Evolutionary conservation across 2,888 invertebrate species (phyloP).

Genomic region (Leptura quadrifasciata): DNA sequence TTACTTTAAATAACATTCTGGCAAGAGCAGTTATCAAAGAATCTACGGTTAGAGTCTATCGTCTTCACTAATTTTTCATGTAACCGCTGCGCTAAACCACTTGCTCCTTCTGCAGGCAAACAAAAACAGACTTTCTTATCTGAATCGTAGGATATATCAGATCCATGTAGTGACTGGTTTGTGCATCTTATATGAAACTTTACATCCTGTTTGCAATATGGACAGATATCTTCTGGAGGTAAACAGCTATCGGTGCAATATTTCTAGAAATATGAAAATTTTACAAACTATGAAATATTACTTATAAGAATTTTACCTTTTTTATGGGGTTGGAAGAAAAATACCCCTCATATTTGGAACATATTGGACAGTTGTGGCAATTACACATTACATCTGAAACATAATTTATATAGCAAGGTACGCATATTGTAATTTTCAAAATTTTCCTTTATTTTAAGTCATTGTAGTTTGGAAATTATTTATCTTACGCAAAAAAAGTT

Average conservation of each 20-base stretch:
- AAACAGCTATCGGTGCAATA: not conserved
- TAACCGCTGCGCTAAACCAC: constrained; percentile 54
- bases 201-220: constrained; percentile 49
- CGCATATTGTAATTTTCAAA: too few relatives aligned
- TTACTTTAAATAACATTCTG: constrained; percentile 19
- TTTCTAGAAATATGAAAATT: not conserved
- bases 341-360: constrained; percentile 56
- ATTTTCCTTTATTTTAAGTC: too few relatives aligned
- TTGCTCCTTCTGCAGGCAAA: constrained; percentile 49
- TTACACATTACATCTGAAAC: constrained; percentile 36
- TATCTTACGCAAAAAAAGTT: too few relatives aligned
- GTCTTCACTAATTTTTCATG: constrained; percentile 54
- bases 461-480: too few relatives aligned
- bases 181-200: constrained; percentile 38
- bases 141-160: constrained; percentile 41
- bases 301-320: constrained; percentile 22
- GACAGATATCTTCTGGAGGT: constrained; percentile 43
- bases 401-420: constrained; percentile 6
- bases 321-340: constrained; percentile 44
- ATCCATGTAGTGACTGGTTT: constrained; percentile 46
- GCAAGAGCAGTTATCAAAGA: constrained; percentile 48
- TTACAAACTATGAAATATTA: not conserved
- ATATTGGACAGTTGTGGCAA: constrained; percentile 52
- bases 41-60: constrained; percentile 46
- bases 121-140: constrained; percentile 56